A percentile compares a stretch with the other conserved stretches of the same genome.
These are phyloP conservation scores for Kryptolebias ocellatus DNA, from an alignment of 2,797 vertebrate genomes.

Conservation along the genomic window DNA sequence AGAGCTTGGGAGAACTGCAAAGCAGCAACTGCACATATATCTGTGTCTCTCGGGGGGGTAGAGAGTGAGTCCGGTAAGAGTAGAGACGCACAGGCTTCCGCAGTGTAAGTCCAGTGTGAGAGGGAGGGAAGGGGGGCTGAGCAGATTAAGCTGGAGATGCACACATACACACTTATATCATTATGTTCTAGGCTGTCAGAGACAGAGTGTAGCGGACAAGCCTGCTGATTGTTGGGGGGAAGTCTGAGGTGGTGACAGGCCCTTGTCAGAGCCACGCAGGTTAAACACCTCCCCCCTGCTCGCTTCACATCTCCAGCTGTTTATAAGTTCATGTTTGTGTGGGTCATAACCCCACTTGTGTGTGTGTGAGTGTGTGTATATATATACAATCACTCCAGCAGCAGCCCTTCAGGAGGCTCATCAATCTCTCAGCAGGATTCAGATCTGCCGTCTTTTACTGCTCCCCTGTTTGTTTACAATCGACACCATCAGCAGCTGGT, in stretches of 20 bases:
- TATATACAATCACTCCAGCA: background rate
- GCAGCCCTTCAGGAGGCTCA: slow-evolving; percentile 28
- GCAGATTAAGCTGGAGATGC: slow-evolving; percentile 34
- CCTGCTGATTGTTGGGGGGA: slow-evolving; percentile 56
- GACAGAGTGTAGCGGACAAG: slow-evolving; percentile 53
- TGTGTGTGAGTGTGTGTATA: no score
- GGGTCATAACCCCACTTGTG: background rate
- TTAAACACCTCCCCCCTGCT: slow-evolving; percentile 27
- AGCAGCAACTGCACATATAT: slow-evolving; percentile 4
- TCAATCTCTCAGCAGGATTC: slow-evolving; percentile 57
- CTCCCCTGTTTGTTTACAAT: slow-evolving; percentile 65
- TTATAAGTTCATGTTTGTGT: background rate
- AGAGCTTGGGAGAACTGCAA: slow-evolving; percentile 8
- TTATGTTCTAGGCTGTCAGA: slow-evolving; percentile 46
- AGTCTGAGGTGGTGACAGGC: slow-evolving; percentile 53
- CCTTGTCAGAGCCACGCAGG: slow-evolving; percentile 49
- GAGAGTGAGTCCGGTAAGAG: slow-evolving; percentile 2
- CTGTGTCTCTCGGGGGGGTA: slow-evolving; percentile 16
- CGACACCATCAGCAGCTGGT: slow-evolving; percentile 58
- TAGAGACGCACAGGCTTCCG: slow-evolving; percentile 39
- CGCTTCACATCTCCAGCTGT: slow-evolving; percentile 30
- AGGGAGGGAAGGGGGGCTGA: no score
- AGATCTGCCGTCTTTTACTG: slow-evolving; percentile 58
- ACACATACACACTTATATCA: slow-evolving; percentile 17
- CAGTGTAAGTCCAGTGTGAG: slow-evolving; percentile 23